Evolutionary conservation across 2,888 invertebrate genomes (phyloP).

Genomic region (Temnothorax rugatulus): DNA sequence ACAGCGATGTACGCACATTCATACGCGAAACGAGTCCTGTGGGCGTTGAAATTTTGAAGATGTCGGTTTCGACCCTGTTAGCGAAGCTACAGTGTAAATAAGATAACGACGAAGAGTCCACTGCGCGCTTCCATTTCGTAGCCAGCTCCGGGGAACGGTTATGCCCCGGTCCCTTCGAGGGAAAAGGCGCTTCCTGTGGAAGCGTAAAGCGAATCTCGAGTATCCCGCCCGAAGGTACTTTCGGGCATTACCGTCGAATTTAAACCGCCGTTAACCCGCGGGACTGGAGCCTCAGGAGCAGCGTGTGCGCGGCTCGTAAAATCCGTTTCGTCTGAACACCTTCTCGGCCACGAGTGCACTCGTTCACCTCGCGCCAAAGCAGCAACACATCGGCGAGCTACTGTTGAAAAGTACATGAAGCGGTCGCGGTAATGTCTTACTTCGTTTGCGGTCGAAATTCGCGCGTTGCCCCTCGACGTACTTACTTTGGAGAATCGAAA

Average conservation of each 20-base stretch:
- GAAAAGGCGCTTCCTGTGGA: constrained; percentile 69
- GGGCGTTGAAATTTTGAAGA: constrained; percentile 41
- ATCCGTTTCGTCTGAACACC: constrained; percentile 70
- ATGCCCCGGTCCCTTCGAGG: constrained; percentile 59
- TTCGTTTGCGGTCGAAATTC: constrained; percentile 16
- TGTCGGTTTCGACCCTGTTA: constrained; percentile 15
- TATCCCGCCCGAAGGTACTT: constrained; percentile 70
- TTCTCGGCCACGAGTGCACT: constrained; percentile 33
- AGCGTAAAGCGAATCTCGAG: constrained; percentile 75
- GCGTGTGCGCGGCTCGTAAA: constrained; percentile 66
- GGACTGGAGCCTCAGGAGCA: constrained; percentile 60
- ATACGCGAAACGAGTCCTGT: background rate
- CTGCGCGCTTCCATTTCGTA: constrained; percentile 62
- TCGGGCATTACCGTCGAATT: constrained; percentile 70
- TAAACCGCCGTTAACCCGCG: constrained; percentile 72
- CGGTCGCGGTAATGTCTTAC: constrained; percentile 13
- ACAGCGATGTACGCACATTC: background rate
- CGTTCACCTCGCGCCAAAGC: constrained; percentile 18
- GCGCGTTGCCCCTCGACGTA: background rate
- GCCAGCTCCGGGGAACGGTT: constrained; percentile 70
- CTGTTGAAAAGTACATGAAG: constrained; percentile 46
- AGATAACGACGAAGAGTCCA: constrained; percentile 59
- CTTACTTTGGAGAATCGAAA: background rate
- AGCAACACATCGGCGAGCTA: constrained; percentile 36
- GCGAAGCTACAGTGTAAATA: constrained; percentile 50